phyloP scores from a whole-genome alignment of 2,888 invertebrate genomes.

The Temnothorax unifasciatus region DNA sequence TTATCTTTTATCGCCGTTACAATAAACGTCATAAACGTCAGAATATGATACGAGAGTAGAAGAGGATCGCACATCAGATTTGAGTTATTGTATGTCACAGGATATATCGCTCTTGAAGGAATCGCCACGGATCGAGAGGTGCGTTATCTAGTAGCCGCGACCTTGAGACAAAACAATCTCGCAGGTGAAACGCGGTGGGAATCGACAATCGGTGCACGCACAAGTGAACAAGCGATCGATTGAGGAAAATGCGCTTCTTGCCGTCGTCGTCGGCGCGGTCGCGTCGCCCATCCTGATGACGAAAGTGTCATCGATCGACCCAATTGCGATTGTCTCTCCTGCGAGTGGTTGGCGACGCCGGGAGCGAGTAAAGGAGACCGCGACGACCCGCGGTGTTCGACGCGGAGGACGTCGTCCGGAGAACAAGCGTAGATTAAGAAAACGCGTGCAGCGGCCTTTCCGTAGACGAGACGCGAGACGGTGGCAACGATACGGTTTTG shows the following conservation, averaged over 20 bases:
- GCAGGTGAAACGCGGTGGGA: conserved; percentile 73
- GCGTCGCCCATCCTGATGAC: conserved; percentile 45
- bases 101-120: not conserved
- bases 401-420: conserved; percentile 9
- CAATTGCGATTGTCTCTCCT: conserved; percentile 37
- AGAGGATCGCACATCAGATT: not conserved
- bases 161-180: conserved; percentile 77
- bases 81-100: not conserved
- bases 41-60: too few relatives aligned
- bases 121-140: conserved; percentile 53
- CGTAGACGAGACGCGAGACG: too few relatives aligned
- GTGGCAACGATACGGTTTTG: conserved; percentile 43
- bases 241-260: conserved; percentile 44
- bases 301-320: conserved; percentile 60
- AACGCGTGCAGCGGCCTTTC: not conserved
- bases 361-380: conserved; percentile 6
- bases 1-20: not conserved
- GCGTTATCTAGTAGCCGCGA: conserved; percentile 80
- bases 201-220: conserved; percentile 53
- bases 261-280: conserved; percentile 39
- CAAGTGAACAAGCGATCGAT: conserved; percentile 21
- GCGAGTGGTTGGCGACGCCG: not conserved
- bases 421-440: not conserved
- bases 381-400: conserved; percentile 22
- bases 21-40: not conserved